These are phyloP conservation scores for Adelosebastes latens DNA, from an alignment of 2,797 vertebrate species.

Conservation along the genomic window DNA sequence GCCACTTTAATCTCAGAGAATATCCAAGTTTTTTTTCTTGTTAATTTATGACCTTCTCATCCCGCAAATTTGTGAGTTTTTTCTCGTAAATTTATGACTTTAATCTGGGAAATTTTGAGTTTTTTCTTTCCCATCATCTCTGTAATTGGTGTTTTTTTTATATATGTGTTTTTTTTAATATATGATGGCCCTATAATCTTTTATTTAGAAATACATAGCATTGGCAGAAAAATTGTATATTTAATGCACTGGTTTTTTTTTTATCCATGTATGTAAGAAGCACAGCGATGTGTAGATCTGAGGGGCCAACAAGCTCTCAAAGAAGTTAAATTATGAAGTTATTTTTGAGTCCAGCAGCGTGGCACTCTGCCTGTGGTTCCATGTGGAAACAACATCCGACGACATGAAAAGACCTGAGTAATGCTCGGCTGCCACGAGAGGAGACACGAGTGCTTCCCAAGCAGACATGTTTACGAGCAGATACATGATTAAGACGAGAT, in stretches of 20 bases:
- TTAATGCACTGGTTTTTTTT: neutral
- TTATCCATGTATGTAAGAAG: neutral
- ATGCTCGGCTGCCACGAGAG: constrained; percentile 32
- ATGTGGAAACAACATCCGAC: constrained; percentile 49
- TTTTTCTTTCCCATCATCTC: no score
- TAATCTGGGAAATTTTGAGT: no score
- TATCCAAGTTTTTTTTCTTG: no score
- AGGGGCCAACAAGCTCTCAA: neutral
- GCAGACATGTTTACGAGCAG: constrained; percentile 52
- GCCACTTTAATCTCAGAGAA: no score
- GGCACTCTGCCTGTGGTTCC: constrained; percentile 11
- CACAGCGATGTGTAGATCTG: neutral
- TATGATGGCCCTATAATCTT: neutral
- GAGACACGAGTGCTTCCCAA: constrained; percentile 22
- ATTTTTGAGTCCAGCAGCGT: constrained; percentile 11
- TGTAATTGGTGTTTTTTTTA: no score
- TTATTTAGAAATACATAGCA: neutral
- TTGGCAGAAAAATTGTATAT: neutral
- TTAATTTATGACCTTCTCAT: no score
- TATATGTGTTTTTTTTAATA: no score
- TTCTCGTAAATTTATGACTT: no score
- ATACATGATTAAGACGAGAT: constrained; percentile 44
- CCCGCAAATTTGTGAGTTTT: no score
- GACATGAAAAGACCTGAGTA: constrained; percentile 50
- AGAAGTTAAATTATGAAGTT: constrained; percentile 2